These are phyloP conservation scores for Heteromyza rotundicornis DNA, from an alignment of 2,888 invertebrate genomes.

Conservation along the genomic window DNA sequence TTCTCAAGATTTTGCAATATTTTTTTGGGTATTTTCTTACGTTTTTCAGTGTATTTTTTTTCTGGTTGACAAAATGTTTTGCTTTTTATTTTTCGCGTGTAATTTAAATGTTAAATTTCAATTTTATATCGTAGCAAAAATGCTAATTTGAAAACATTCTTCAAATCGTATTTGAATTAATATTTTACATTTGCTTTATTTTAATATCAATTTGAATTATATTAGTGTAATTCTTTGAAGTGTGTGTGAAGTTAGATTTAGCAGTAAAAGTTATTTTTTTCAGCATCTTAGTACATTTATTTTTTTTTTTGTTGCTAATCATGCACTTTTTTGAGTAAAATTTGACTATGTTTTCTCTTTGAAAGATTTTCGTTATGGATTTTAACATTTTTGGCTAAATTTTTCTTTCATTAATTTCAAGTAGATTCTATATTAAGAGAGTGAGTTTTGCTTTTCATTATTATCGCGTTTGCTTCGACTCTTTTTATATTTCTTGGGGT, in stretches of 20 bases:
- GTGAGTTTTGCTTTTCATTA: too few species aligned
- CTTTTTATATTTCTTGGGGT: too few species aligned
- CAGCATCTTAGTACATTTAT: slow-evolving; percentile 24
- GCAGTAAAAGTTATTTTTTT: slow-evolving; percentile 20
- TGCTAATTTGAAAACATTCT: slow-evolving; percentile 44
- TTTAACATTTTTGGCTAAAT: too few species aligned
- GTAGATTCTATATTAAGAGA: too few species aligned
- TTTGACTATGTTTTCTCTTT: neutral
- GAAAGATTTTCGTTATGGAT: too few species aligned
- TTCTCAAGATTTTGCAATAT: slow-evolving; percentile 15
- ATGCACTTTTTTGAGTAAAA: slow-evolving; percentile 16
- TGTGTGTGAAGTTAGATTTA: neutral
- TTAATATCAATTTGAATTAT: neutral
- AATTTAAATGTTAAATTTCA: neutral
- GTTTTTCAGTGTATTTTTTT: slow-evolving; percentile 33
- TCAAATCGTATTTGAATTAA: slow-evolving; percentile 41
- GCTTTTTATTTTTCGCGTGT: slow-evolving; percentile 24
- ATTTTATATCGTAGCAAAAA: slow-evolving; percentile 37
- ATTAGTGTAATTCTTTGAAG: too few species aligned
- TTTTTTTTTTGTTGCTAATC: slow-evolving; percentile 19
- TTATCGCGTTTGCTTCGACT: too few species aligned
- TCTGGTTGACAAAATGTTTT: neutral
- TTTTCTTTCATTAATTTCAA: too few species aligned
- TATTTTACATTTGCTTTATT: slow-evolving; percentile 21
- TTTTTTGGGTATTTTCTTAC: slow-evolving; percentile 20